These are phyloP conservation scores for Apis laboriosa DNA, from an alignment of 1,140 invertebrate genomes.

Conservation along the genomic window DNA sequence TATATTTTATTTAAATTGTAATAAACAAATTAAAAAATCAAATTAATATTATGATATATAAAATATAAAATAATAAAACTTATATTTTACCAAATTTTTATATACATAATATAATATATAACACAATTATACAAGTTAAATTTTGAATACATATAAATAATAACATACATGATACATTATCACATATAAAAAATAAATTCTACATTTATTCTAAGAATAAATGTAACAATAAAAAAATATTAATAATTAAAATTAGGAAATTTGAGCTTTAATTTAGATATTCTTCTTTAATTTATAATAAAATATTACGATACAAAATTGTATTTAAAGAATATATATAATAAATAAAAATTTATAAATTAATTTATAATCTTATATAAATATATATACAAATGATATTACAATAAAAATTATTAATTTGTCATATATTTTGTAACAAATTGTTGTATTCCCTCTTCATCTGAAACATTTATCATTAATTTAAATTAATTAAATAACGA, in stretches of 20 bases:
- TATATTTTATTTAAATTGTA: neutral
- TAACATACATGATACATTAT: neutral
- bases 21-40: neutral
- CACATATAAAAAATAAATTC: neutral
- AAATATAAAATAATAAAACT: neutral
- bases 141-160: neutral
- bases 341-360: conserved; percentile 38
- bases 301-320: neutral
- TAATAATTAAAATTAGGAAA: conserved; percentile 4
- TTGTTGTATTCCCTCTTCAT: conserved; percentile 61
- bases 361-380: conserved; percentile 9
- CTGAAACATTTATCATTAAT: conserved; percentile 55
- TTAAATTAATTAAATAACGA: neutral
- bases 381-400: conserved; percentile 24
- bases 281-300: neutral
- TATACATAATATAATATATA: neutral
- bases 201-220: neutral
- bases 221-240: neutral
- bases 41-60: neutral
- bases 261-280: neutral
- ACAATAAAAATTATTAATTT: conserved; percentile 27
- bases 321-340: neutral
- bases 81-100: neutral
- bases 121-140: neutral
- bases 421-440: conserved; percentile 55